These are phyloP conservation scores for Myanophis thanlyinensis DNA, from an alignment of 2,113 vertebrate genomes.

Conservation along the genomic window DNA sequence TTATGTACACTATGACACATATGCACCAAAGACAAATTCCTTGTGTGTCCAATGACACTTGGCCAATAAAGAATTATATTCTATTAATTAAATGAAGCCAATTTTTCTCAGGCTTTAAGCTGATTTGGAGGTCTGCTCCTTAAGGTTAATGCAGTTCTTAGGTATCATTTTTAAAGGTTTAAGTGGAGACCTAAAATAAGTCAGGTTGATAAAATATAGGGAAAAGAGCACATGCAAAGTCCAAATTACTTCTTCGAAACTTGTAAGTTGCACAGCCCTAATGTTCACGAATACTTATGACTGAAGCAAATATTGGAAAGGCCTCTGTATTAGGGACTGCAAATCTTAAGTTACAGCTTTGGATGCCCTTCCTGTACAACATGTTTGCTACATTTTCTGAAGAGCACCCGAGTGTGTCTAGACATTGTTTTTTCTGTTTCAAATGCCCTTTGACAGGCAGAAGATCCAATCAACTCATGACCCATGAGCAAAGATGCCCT, in stretches of 20 bases:
- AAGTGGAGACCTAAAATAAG: too few species aligned
- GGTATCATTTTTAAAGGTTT: too few species aligned
- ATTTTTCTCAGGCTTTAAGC: too few species aligned
- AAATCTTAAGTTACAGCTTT: background rate
- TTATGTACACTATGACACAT: too few species aligned
- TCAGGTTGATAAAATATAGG: too few species aligned
- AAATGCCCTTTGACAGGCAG: conserved; percentile 23
- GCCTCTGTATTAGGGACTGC: background rate
- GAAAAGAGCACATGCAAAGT: too few species aligned
- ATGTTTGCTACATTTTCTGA: conserved; percentile 28
- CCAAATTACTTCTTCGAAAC: background rate
- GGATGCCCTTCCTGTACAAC: conserved; percentile 36
- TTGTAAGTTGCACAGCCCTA: background rate
- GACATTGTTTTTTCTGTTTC: conserved; percentile 28
- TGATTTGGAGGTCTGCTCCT: too few species aligned
- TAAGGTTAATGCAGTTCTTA: too few species aligned
- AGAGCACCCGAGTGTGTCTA: conserved; percentile 20
- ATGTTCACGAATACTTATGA: background rate
- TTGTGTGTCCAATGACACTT: too few species aligned
- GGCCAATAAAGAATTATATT: too few species aligned
- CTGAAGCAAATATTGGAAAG: background rate
- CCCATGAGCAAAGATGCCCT: background rate
- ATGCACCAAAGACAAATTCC: too few species aligned
- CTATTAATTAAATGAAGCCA: too few species aligned
- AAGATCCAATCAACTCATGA: conserved; percentile 47